Percentiles rank a stretch among this genome's conserved stretches.
These are phyloP conservation scores for Lytechinus pictus DNA, from an alignment of 35 echinoderm and acorn worm genomes.

Conservation along the genomic window DNA sequence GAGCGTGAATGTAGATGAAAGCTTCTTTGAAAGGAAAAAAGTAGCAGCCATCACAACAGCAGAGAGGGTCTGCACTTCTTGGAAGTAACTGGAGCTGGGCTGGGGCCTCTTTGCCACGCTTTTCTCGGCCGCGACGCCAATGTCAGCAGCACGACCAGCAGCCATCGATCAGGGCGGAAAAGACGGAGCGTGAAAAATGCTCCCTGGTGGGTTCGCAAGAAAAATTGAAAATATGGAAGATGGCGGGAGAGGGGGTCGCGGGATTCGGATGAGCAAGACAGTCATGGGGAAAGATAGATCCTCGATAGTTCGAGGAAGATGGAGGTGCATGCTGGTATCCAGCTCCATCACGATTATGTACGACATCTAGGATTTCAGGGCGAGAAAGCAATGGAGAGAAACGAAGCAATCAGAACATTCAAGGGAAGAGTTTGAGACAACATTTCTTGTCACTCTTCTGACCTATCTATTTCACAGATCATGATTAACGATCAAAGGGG, in stretches of 20 bases:
- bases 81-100: neutral
- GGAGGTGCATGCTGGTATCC: neutral
- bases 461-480: too few species aligned
- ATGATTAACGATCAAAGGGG: too few species aligned
- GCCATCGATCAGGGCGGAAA: constrained; percentile 26
- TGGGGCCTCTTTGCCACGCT: neutral
- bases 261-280: neutral
- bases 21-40: neutral
- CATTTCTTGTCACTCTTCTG: too few species aligned
- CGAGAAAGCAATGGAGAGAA: too few species aligned
- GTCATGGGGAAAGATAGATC: neutral
- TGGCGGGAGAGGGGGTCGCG: neutral
- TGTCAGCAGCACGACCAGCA: constrained; percentile 41
- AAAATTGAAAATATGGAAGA: neutral
- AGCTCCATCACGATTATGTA: too few species aligned
- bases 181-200: constrained; percentile 6
- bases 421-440: too few species aligned
- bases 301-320: neutral
- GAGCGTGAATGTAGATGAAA: neutral
- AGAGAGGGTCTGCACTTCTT: neutral
- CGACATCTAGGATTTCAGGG: too few species aligned
- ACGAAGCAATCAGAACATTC: too few species aligned
- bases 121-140: neutral
- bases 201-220: neutral
- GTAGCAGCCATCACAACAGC: neutral